Evolutionary conservation across 2,888 invertebrate species (phyloP).

Genomic region (Pristionchus fissidentatus): DNA sequence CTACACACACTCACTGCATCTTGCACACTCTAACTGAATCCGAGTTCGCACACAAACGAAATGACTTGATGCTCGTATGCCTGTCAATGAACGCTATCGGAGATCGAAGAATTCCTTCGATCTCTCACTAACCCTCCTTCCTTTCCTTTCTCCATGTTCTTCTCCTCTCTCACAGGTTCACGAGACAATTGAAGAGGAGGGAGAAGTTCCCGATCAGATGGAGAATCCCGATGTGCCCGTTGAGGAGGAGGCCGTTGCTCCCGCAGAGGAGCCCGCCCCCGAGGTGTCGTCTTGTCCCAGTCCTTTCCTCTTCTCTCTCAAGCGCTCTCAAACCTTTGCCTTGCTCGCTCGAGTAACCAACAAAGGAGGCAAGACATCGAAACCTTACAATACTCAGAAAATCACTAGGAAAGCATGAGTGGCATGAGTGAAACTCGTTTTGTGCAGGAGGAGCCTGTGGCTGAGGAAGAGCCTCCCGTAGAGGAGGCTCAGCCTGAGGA

Average conservation of each 20-base stretch:
- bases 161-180: conserved; percentile 52
- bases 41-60: too few species aligned
- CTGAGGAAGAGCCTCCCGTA: conserved; percentile 52
- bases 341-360: not conserved
- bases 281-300: conserved; percentile 43
- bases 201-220: conserved; percentile 61
- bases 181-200: conserved; percentile 63
- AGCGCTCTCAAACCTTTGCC: conserved; percentile 45
- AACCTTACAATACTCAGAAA: conserved; percentile 27
- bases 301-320: conserved; percentile 4
- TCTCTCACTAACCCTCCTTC: not conserved
- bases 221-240: conserved; percentile 55
- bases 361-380: not conserved
- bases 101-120: not conserved
- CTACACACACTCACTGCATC: not conserved
- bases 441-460: conserved; percentile 54
- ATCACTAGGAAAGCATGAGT: not conserved
- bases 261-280: conserved; percentile 50
- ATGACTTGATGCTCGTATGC: too few species aligned
- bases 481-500: conserved; percentile 48
- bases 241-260: conserved; percentile 55
- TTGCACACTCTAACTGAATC: not conserved
- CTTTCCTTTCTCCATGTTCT: conserved; percentile 8
- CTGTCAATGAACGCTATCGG: not conserved
- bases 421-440: not conserved